Conservation (phyloP, 2,797 vertebrate genomes). For the Chloroceryle inda region DNA sequence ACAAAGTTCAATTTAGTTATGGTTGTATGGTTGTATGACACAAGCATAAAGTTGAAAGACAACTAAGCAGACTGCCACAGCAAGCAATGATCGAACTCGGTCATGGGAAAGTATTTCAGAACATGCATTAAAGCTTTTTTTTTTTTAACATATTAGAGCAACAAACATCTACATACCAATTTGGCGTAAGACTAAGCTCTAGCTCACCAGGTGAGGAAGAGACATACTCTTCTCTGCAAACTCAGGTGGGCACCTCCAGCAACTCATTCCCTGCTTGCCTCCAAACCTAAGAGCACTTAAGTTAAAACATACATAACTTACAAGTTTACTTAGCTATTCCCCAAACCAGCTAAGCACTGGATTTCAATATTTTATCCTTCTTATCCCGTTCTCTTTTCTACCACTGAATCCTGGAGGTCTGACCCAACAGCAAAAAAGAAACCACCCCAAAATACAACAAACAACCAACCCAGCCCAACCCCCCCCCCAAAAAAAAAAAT, state of each 20-base stretch:
- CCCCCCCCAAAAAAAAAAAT: neutral
- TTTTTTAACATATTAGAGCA: neutral
- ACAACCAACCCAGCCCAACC: too few relatives aligned
- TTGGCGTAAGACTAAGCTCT: neutral
- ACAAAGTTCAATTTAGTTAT: neutral
- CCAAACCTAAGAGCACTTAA: neutral
- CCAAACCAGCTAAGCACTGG: neutral
- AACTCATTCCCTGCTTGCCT: neutral
- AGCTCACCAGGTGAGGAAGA: neutral
- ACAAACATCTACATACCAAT: neutral
- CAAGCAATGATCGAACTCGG: fast-evolving
- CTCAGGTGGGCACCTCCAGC: neutral
- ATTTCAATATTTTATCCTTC: neutral
- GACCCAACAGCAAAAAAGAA: neutral
- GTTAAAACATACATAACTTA: neutral
- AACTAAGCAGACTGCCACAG: neutral
- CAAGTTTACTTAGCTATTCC: neutral
- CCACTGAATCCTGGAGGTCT: neutral
- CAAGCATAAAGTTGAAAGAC: neutral
- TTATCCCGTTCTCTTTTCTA: neutral
- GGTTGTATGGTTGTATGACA: neutral
- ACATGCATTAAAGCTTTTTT: neutral
- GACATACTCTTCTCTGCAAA: neutral
- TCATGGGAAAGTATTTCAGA: neutral
- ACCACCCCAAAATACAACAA: neutral